These are phyloP conservation scores for Cyclophora albipunctata DNA, from an alignment of 2,888 invertebrate species.

Conservation along the genomic window DNA sequence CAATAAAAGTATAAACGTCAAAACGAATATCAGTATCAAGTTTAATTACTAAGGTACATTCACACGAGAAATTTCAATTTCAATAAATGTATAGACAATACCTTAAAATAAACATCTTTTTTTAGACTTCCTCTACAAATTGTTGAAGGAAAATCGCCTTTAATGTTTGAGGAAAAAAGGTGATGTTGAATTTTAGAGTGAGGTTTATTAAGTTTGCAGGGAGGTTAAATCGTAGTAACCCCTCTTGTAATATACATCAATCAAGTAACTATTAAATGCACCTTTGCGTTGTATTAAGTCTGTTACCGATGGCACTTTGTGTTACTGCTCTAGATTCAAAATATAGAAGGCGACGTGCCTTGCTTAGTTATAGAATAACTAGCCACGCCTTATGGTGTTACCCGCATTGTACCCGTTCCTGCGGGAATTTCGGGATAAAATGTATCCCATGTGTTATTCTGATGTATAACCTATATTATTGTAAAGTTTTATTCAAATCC, in stretches of 20 bases:
- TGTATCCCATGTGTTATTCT: too few relatives aligned
- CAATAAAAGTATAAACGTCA: background rate
- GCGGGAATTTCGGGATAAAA: too few relatives aligned
- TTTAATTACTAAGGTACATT: constrained; percentile 26
- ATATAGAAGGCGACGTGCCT: too few relatives aligned
- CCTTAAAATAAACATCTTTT: constrained; percentile 22
- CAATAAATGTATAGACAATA: constrained; percentile 14
- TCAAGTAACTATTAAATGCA: constrained; percentile 57
- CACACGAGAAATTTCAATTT: constrained; percentile 25
- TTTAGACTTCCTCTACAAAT: background rate
- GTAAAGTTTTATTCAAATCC: too few relatives aligned
- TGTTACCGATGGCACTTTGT: constrained; percentile 28
- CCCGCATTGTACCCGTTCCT: too few relatives aligned
- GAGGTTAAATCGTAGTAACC: constrained; percentile 30
- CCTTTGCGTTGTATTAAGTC: constrained; percentile 43
- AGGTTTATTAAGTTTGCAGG: constrained; percentile 7
- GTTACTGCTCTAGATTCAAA: too few relatives aligned
- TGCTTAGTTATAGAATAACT: too few relatives aligned
- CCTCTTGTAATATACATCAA: constrained; percentile 54
- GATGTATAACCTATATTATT: too few relatives aligned
- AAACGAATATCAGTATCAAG: constrained; percentile 1
- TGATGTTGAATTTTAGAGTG: background rate
- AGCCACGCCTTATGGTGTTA: too few relatives aligned
- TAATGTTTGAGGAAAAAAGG: background rate
- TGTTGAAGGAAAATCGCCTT: constrained; percentile 8